These are phyloP conservation scores for Cryptotermes secundus DNA, from an alignment of 1,140 invertebrate genomes.

Conservation along the genomic window DNA sequence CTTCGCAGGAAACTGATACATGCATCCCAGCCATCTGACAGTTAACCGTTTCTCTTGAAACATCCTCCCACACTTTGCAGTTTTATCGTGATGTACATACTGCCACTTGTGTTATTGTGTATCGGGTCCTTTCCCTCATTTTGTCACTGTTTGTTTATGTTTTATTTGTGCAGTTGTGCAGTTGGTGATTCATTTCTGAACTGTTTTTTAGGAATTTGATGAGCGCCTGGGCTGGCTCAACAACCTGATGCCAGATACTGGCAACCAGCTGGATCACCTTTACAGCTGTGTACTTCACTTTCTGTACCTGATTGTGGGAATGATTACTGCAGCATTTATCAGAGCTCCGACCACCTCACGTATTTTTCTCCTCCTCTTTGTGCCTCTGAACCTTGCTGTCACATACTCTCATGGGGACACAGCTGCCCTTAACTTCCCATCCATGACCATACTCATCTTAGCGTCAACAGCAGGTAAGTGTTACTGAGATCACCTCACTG, in stretches of 20 bases:
- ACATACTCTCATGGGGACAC: not conserved
- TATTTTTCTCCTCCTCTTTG: not conserved
- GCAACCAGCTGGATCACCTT: not conserved
- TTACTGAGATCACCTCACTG: too few species aligned
- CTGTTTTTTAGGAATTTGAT: not conserved
- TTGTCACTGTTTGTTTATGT: too few species aligned
- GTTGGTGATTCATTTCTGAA: too few species aligned
- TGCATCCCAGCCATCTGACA: too few species aligned
- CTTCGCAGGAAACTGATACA: too few species aligned
- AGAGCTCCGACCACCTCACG: not conserved
- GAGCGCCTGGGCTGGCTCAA: slow-evolving; percentile 24
- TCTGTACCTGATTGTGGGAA: slow-evolving; percentile 21
- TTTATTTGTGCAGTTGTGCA: too few species aligned
- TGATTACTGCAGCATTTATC: slow-evolving; percentile 18
- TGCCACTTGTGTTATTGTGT: too few species aligned
- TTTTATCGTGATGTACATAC: too few species aligned
- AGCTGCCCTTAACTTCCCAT: not conserved
- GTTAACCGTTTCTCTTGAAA: too few species aligned
- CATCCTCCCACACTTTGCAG: too few species aligned
- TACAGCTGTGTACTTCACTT: slow-evolving; percentile 21
- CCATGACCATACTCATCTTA: slow-evolving; percentile 21
- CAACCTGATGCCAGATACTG: not conserved
- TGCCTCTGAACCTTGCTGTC: slow-evolving; percentile 25
- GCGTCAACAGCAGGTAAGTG: slow-evolving; percentile 18
- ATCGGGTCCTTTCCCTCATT: too few species aligned